These are phyloP conservation scores for Crenichthys baileyi DNA, from an alignment of 2,797 vertebrate species.

Conservation along the genomic window DNA sequence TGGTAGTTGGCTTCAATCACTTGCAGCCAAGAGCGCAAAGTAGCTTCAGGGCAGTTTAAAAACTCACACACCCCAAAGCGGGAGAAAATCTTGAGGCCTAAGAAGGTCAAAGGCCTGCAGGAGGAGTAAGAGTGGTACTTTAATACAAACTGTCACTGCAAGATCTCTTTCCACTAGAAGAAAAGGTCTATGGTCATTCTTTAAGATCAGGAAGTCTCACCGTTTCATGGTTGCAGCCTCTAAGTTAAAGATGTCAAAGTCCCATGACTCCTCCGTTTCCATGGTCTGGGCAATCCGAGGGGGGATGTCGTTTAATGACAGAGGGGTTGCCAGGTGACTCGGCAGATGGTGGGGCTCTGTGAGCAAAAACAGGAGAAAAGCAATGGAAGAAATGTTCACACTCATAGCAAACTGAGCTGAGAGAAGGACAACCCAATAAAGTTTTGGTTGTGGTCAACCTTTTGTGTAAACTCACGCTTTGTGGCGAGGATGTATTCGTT, in stretches of 20 bases:
- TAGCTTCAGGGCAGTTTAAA: slow-evolving; percentile 91
- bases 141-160: slow-evolving; percentile 1
- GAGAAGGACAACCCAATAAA: not conserved
- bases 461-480: slow-evolving; percentile 87
- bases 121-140: slow-evolving; percentile 19
- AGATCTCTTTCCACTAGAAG: not conserved
- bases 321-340: slow-evolving; percentile 82
- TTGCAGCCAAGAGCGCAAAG: slow-evolving; percentile 93
- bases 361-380: slow-evolving; percentile 23
- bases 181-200: not conserved
- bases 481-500: slow-evolving; percentile 92
- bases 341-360: slow-evolving; percentile 87
- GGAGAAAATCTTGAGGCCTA: slow-evolving; percentile 94
- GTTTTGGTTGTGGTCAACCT: not conserved
- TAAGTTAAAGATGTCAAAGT: slow-evolving; percentile 94
- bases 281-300: slow-evolving; percentile 90
- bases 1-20: slow-evolving; percentile 95
- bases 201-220: slow-evolving; percentile 69
- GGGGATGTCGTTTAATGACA: slow-evolving; percentile 90
- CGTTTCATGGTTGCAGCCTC: slow-evolving; percentile 93
- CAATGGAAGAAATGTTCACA: not conserved
- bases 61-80: slow-evolving; percentile 95
- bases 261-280: slow-evolving; percentile 94
- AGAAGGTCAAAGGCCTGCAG: slow-evolving; percentile 91
- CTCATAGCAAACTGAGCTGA: not conserved